Percentiles rank a stretch among this genome's conserved stretches.
phyloP scores from a whole-genome alignment of 2,113 vertebrate species.

The Falcunculus frontatus region DNA sequence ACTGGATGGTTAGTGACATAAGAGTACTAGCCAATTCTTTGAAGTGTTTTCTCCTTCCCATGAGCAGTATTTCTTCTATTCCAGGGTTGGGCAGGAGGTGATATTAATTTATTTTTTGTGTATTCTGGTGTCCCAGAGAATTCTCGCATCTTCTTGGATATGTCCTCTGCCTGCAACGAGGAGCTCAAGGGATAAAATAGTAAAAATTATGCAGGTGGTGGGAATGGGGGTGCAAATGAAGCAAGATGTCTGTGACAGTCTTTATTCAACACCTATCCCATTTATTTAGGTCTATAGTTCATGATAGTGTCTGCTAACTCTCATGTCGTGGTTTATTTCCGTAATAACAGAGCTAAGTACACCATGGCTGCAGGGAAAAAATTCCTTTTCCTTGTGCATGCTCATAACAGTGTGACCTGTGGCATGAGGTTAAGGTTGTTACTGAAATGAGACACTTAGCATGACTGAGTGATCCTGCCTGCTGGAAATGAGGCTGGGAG shows the following conservation, averaged over 20 bases:
- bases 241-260: background rate
- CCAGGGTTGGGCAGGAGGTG: background rate
- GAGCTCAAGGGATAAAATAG: background rate
- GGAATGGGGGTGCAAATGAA: background rate
- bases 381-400: background rate
- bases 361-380: background rate
- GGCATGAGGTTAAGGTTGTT: background rate
- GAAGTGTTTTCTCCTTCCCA: background rate
- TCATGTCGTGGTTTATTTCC: background rate
- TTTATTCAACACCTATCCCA: background rate
- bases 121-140: background rate
- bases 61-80: background rate
- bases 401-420: background rate
- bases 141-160: background rate
- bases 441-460: background rate
- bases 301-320: background rate
- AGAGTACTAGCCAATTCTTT: background rate
- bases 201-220: background rate
- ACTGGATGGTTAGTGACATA: background rate
- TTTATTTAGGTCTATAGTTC: background rate
- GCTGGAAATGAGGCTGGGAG: background rate
- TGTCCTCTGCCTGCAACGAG: background rate
- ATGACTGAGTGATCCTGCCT: background rate
- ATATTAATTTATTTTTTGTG: background rate
- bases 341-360: background rate